Evolutionary conservation across 2,113 vertebrate species (phyloP).

Genomic region (Dicrurus megarhynchus): DNA sequence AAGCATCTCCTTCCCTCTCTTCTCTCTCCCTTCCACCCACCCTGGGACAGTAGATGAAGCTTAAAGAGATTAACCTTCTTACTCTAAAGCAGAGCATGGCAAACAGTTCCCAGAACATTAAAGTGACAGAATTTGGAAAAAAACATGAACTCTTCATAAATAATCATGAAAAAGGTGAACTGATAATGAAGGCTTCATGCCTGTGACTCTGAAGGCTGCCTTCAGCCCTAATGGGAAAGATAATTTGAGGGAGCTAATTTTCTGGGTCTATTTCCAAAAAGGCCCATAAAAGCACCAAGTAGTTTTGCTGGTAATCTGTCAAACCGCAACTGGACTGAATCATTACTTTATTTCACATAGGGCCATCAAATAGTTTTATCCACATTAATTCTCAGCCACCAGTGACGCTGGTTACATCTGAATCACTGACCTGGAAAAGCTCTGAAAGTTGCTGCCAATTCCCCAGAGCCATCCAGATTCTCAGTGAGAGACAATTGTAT

Average conservation of each 20-base stretch:
- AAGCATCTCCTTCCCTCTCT: background rate
- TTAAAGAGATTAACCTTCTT: background rate
- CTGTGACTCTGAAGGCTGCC: background rate
- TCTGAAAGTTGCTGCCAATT: constrained; percentile 16
- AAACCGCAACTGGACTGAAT: background rate
- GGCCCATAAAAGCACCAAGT: background rate
- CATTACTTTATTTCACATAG: background rate
- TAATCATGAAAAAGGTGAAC: background rate
- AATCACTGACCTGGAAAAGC: constrained; percentile 37
- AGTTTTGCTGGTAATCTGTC: constrained; percentile 27
- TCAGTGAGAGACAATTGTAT: background rate
- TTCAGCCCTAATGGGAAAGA: background rate
- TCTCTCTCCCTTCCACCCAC: background rate
- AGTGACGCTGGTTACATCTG: background rate
- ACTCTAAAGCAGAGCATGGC: background rate
- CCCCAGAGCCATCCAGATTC: constrained; percentile 15
- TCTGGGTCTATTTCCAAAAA: background rate
- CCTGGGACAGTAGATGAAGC: background rate
- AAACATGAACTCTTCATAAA: background rate
- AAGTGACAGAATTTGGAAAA: background rate
- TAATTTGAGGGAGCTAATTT: constrained; percentile 8
- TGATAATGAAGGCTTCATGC: background rate
- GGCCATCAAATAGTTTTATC: background rate
- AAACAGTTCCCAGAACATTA: background rate
- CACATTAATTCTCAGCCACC: constrained; percentile 11